Base-by-base conservation (phyloP, 2,113 vertebrate genomes). In the Canis aureus region DNA sequence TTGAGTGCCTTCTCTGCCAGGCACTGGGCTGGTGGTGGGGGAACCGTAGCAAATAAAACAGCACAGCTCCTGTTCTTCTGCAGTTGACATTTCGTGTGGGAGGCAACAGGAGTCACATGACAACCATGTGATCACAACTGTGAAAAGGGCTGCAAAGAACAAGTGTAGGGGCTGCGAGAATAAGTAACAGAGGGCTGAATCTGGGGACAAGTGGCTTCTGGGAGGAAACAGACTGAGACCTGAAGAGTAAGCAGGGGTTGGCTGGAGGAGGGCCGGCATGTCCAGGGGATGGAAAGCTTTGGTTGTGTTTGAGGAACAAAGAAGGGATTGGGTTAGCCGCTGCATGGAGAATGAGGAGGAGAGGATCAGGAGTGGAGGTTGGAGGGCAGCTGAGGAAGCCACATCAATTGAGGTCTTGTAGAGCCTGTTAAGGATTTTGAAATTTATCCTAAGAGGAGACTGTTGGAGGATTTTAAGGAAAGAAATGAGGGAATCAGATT, bases 371-470 rank as follows among this genome's bases (percentile, higher is more conserved):
- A 60, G 20, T 43, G 11, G 22, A 29, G 4, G 25, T 2, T 2
- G 2, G 32, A 15, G 5, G 38, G 27, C 55, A 71, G 43, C 16
- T 11, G 79, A 73, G 3, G 35, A 71, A 57, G 55, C 59, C 53
- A 35, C 29, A 55, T 74, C 69, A 59, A 49, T 3, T 35, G 80
- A 71, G 67, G 49, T 35, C 16, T 71, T 80, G 5, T 16, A 62
- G 62, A 73, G 8, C 76, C 20, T 25, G 10, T n/a, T 16, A 81
- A 53, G 59, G 51, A 74, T 89, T 94, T 76, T 91, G 60, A 66
- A 27, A 73, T 76, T 91, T 91, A 78, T 87, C 23, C 71, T 62
- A 11, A 86, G 49, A 92, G 67, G 84, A 96, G 93, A 35, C 59
- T 55, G 22, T 49, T 73, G 53, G 71, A 62, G 17, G 16, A 12